Conservation (phyloP, 2,888 invertebrate species). For the Neria commutata region DNA sequence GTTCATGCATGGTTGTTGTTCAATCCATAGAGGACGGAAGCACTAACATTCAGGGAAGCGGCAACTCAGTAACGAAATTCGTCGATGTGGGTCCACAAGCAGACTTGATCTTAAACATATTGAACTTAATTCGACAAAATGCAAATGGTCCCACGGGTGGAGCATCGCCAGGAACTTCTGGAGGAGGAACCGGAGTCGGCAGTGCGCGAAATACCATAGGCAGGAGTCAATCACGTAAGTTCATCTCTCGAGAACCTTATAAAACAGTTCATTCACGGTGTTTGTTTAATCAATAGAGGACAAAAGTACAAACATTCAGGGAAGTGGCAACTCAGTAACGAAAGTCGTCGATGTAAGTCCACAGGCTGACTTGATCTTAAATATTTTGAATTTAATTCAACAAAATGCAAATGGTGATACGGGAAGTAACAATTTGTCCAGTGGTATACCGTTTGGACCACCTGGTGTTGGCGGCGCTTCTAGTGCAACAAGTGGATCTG, state of each 20-base stretch:
- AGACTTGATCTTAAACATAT: constrained; percentile 12
- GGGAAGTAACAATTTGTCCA: too few species aligned
- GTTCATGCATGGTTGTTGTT: not conserved
- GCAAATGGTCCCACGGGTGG: too few species aligned
- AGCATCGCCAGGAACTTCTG: too few species aligned
- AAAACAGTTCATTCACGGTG: not conserved
- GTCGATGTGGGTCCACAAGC: constrained; percentile 31
- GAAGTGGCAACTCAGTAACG: too few species aligned
- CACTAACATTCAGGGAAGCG: constrained; percentile 30
- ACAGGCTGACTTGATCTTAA: too few species aligned
- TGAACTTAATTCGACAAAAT: constrained; percentile 27
- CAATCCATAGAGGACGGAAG: constrained; percentile 25
- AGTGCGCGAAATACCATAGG: not conserved
- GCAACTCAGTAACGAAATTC: constrained; percentile 29
- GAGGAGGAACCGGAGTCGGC: constrained; percentile 31
- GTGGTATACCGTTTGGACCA: too few species aligned
- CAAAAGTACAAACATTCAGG: constrained; percentile 27
- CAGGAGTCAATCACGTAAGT: not conserved
- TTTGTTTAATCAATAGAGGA: constrained; percentile 22
- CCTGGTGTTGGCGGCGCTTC: too few species aligned
- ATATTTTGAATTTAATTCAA: too few species aligned
- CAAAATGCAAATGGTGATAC: too few species aligned
- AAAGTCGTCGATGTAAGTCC: too few species aligned
- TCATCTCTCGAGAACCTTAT: not conserved
- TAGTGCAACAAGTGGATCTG: too few species aligned